Evolutionary conservation across 2,797 vertebrate species (phyloP).

Genomic region (Pogonophryne albipinna): DNA sequence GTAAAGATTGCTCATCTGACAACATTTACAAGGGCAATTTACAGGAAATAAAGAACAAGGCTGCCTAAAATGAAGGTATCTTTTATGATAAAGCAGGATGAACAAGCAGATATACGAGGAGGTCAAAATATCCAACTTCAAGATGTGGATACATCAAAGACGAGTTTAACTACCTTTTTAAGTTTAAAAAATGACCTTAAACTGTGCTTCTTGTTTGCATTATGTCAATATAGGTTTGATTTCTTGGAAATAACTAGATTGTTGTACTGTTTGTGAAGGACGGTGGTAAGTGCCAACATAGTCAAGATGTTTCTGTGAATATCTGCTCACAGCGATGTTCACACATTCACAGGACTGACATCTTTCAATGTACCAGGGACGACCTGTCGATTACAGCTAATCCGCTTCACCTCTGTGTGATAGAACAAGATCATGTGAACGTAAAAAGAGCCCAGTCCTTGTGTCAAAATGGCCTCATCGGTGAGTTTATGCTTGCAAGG

Average conservation of each 20-base stretch:
- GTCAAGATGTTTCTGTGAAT: slow-evolving; percentile 68
- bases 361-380: slow-evolving; percentile 69
- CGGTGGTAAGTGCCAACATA: slow-evolving; percentile 42
- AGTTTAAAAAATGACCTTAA: slow-evolving; percentile 18
- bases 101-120: slow-evolving; percentile 26
- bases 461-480: slow-evolving; percentile 35
- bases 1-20: slow-evolving; percentile 67
- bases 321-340: slow-evolving; percentile 64
- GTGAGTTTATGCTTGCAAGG: slow-evolving; percentile 8
- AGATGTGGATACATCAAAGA: slow-evolving; percentile 22
- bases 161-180: slow-evolving; percentile 12
- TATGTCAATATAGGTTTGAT: background rate
- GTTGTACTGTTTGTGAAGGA: background rate
- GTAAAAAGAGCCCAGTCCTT: slow-evolving; percentile 19
- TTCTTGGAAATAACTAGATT: background rate
- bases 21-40: slow-evolving; percentile 82
- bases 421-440: slow-evolving; percentile 20
- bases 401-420: slow-evolving; percentile 27
- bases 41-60: slow-evolving; percentile 72
- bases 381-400: slow-evolving; percentile 66
- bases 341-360: slow-evolving; percentile 58
- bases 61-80: slow-evolving; percentile 43
- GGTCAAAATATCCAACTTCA: slow-evolving; percentile 22
- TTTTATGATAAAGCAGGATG: slow-evolving; percentile 47
- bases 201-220: slow-evolving; percentile 6